These are phyloP conservation scores for Phaetusa simplex DNA, from an alignment of 2,113 vertebrate species.

Conservation along the genomic window DNA sequence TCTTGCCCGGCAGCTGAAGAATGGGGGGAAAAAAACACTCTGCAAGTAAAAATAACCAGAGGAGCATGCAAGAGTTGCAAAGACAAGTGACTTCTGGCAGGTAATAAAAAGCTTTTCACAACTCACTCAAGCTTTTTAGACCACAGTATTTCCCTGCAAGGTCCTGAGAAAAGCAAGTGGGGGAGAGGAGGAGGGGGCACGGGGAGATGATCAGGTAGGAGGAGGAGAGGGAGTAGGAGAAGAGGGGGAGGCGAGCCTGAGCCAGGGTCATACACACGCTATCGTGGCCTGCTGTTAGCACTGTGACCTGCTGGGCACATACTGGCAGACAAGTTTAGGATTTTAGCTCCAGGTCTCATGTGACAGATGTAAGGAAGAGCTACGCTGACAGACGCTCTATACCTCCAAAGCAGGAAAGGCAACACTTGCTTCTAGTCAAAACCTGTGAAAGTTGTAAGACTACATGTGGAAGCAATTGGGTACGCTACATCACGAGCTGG, in stretches of 20 bases:
- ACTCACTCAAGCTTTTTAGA: slow-evolving; percentile 21
- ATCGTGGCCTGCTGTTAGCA: neutral
- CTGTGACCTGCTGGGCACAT: neutral
- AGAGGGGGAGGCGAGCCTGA: neutral
- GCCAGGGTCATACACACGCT: neutral
- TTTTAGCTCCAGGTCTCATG: neutral
- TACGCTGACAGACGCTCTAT: neutral
- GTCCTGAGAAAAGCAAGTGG: neutral
- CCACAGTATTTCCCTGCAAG: neutral
- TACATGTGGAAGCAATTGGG: neutral
- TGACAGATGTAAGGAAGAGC: neutral
- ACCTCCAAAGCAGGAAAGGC: neutral
- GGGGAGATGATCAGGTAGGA: neutral
- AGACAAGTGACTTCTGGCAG: slow-evolving; percentile 82
- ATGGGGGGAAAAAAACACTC: slow-evolving; percentile 79
- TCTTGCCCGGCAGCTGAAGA: slow-evolving; percentile 95
- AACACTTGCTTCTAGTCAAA: neutral
- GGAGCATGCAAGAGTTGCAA: slow-evolving; percentile 81
- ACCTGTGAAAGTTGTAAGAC: no score
- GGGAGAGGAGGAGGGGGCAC: fast-evolving
- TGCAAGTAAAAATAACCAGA: slow-evolving; percentile 92
- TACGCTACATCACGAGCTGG: fast-evolving
- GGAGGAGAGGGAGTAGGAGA: neutral
- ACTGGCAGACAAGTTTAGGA: fast-evolving
- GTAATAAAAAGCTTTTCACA: slow-evolving; percentile 83